A percentile compares a stretch with the other conserved stretches of the same genome.
These are phyloP conservation scores for Fistularia tabacaria DNA, from an alignment of 2,797 vertebrate genomes.

Conservation along the genomic window DNA sequence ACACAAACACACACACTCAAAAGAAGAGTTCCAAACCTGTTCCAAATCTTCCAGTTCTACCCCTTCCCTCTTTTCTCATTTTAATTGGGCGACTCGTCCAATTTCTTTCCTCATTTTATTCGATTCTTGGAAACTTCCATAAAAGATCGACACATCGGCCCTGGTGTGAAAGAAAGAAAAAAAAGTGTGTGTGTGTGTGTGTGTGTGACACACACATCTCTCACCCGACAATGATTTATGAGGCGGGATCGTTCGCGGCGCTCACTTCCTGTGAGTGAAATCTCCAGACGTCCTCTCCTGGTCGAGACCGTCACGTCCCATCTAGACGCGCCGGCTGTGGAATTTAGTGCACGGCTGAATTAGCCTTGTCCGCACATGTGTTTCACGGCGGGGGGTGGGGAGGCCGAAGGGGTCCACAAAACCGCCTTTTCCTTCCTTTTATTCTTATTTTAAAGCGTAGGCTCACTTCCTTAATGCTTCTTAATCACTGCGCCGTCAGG, in stretches of 20 bases:
- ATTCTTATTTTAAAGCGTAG: neutral
- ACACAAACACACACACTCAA: no score
- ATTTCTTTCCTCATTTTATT: no score
- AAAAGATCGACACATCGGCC: constrained; percentile 42
- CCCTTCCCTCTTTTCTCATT: no score
- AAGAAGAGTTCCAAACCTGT: no score
- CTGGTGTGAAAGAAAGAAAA: constrained; percentile 35
- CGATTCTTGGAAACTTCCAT: constrained; percentile 8
- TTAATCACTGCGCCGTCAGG: no score
- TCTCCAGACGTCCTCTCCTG: constrained; percentile 75
- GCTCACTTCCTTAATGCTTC: no score
- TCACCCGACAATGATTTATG: constrained; percentile 77
- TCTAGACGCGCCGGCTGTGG: constrained; percentile 53
- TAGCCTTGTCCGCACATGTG: constrained; percentile 61
- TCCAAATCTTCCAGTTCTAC: no score
- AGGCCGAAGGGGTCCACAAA: no score
- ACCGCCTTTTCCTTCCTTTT: neutral
- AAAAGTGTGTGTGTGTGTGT: neutral
- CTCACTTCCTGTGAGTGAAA: constrained; percentile 79
- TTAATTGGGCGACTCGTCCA: constrained; percentile 15
- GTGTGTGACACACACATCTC: constrained; percentile 30
- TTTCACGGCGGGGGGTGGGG: constrained; percentile 48
- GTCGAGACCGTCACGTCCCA: constrained; percentile 67
- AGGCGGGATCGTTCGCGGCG: constrained; percentile 76
- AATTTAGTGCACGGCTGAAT: constrained; percentile 62